These are phyloP conservation scores for Blastobasis adustella DNA, from an alignment of 2,888 invertebrate genomes.

Conservation along the genomic window DNA sequence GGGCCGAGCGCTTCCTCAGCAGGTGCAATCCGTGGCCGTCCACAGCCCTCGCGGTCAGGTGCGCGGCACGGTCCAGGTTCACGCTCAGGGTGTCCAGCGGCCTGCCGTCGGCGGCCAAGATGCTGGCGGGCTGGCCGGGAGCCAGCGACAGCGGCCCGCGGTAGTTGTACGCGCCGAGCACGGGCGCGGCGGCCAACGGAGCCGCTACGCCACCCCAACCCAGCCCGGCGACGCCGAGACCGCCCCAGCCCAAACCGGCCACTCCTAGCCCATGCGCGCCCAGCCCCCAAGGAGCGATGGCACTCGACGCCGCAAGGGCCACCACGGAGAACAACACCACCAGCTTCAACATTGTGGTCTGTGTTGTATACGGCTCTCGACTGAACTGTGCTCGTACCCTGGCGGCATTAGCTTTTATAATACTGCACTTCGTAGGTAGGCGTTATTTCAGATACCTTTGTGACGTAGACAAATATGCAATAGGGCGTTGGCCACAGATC, in stretches of 20 bases:
- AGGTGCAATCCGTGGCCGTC: constrained; percentile 35
- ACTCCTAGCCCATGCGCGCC: constrained; percentile 18
- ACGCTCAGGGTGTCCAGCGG: constrained; percentile 65
- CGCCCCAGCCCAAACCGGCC: constrained; percentile 28
- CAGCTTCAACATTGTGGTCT: constrained; percentile 69
- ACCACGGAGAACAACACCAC: constrained; percentile 78
- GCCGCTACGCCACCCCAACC: constrained; percentile 12
- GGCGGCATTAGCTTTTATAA: constrained; percentile 54
- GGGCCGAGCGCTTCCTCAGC: constrained; percentile 54
- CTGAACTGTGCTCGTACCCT: constrained; percentile 50
- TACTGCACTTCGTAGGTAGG: constrained; percentile 39
- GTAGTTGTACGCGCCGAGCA: constrained; percentile 51
- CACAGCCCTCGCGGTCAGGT: constrained; percentile 52
- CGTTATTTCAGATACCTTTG: constrained; percentile 57
- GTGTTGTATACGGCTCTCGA: constrained; percentile 14
- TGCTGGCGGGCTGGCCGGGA: constrained; percentile 62
- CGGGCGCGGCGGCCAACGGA: constrained; percentile 29
- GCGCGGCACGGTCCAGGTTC: constrained; percentile 60
- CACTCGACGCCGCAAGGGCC: constrained; percentile 71
- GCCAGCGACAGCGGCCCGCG: constrained; percentile 60
- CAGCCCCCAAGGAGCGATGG: constrained; percentile 35
- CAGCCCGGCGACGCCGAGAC: constrained; percentile 29
- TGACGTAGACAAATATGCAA: constrained; percentile 51
- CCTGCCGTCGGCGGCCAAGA: constrained; percentile 60
- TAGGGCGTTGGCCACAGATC: constrained; percentile 46